phyloP scores from a whole-genome alignment of 1,140 invertebrate genomes.

The Bradysia coprophila region DNA sequence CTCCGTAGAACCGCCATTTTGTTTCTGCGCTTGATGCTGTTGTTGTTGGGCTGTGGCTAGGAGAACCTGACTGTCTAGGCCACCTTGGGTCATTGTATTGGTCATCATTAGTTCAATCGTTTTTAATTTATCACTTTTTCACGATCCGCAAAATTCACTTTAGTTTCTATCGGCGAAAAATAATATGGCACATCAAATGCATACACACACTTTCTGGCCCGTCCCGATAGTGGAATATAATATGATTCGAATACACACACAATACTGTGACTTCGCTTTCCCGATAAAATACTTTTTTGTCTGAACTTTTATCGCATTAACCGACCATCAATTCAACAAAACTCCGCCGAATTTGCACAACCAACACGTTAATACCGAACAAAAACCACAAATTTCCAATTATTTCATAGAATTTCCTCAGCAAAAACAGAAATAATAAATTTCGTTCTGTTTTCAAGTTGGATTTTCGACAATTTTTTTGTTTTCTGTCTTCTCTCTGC shows the following conservation, averaged over 20 bases:
- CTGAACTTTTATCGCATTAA: too few relatives aligned
- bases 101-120: conserved; percentile 16
- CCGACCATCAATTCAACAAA: too few relatives aligned
- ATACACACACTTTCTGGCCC: background rate
- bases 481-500: background rate
- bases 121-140: too few relatives aligned
- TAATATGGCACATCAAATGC: background rate
- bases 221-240: background rate
- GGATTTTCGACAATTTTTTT: background rate
- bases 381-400: too few relatives aligned
- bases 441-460: background rate
- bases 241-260: background rate
- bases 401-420: too few relatives aligned
- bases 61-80: conserved; percentile 29
- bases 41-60: conserved; percentile 40
- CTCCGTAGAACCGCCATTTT: background rate
- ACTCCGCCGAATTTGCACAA: too few relatives aligned
- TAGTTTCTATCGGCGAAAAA: background rate
- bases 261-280: background rate
- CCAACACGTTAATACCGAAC: too few relatives aligned
- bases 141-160: background rate
- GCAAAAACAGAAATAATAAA: background rate
- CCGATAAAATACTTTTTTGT: background rate
- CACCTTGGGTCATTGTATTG: conserved; percentile 26
- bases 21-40: conserved; percentile 21